phyloP scores from a whole-genome alignment of 1,140 invertebrate genomes.

The Acromyrmex heyeri region DNA sequence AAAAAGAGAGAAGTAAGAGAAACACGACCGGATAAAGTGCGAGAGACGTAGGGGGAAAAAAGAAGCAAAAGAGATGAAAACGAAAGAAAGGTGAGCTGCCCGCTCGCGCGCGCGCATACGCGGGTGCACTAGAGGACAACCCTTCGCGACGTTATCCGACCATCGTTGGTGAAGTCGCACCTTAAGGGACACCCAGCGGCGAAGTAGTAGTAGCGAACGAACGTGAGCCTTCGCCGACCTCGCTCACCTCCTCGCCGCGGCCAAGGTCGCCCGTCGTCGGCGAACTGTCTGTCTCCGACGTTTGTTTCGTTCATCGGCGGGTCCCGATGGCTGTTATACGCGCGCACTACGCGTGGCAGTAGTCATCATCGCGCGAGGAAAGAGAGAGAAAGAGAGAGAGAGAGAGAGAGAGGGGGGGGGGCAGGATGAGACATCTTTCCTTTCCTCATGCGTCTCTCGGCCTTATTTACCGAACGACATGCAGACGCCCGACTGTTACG shows the following conservation, averaged over 20 bases:
- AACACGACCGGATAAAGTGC: conserved; percentile 36
- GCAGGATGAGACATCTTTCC: background rate
- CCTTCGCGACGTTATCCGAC: conserved; percentile 33
- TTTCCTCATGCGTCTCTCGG: conserved; percentile 12
- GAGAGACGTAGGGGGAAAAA: conserved; percentile 23
- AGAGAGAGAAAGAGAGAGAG: background rate
- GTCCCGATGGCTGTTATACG: conserved; percentile 13
- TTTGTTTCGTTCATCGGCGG: conserved; percentile 22
- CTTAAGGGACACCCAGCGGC: conserved; percentile 48
- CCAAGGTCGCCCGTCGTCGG: conserved; percentile 52
- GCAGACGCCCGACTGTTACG: conserved; percentile 57
- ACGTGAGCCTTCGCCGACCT: conserved; percentile 24
- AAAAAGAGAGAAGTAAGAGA: conserved; percentile 20
- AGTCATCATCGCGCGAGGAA: conserved; percentile 28
- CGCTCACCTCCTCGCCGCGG: conserved; percentile 34
- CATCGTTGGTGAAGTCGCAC: conserved; percentile 3
- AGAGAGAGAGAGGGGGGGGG: conserved; percentile 8
- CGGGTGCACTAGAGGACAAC: background rate
- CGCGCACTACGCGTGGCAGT: background rate
- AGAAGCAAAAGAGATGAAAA: conserved; percentile 45
- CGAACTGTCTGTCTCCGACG: conserved; percentile 50
- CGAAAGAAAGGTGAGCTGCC: conserved; percentile 45
- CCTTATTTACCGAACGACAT: conserved; percentile 66
- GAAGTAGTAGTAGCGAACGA: background rate
- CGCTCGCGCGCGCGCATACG: background rate